A percentile compares a stretch with the other conserved stretches of the same genome.
phyloP scores from a whole-genome alignment of 2,797 vertebrate species.

The Betta splendens region DNA sequence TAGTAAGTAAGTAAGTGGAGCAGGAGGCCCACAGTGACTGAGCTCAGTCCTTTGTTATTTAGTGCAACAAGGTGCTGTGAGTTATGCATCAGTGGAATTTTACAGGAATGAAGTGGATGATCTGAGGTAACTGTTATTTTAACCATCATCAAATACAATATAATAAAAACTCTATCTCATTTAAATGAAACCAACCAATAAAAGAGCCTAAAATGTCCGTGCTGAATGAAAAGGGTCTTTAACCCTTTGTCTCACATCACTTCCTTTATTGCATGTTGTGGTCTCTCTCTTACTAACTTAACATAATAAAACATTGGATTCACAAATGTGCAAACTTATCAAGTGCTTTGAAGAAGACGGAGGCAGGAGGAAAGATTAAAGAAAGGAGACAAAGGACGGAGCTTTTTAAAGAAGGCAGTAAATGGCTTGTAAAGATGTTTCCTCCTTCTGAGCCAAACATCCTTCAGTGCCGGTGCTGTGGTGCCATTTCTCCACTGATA shows the following conservation, averaged over 20 bases:
- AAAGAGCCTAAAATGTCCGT: too few relatives aligned
- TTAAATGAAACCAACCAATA: too few relatives aligned
- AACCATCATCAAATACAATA: too few relatives aligned
- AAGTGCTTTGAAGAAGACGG: constrained; percentile 39
- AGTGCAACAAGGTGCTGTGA: too few relatives aligned
- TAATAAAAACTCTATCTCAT: too few relatives aligned
- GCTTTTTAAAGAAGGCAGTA: constrained; percentile 28
- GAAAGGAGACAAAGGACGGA: constrained; percentile 28
- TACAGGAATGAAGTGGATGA: too few relatives aligned
- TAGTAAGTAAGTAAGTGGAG: background rate
- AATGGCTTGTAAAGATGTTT: constrained; percentile 56
- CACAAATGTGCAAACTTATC: constrained; percentile 25
- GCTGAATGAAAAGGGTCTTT: too few relatives aligned
- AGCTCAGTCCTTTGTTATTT: too few relatives aligned
- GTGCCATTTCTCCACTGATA: constrained; percentile 20
- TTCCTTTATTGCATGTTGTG: constrained; percentile 20
- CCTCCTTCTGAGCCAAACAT: constrained; percentile 36
- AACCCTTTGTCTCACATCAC: constrained; percentile 1
- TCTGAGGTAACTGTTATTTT: too few relatives aligned
- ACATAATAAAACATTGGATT: constrained; percentile 47
- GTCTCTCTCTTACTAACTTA: too few relatives aligned
- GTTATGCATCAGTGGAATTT: too few relatives aligned
- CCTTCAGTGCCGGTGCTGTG: constrained; percentile 19
- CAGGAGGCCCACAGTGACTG: too few relatives aligned
- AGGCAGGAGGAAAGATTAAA: constrained; percentile 26